Evolutionary conservation across 1,140 invertebrate genomes (phyloP), one percentile per base, ranked within the genome.

Genomic region (Cotesia chilonis): DNA sequence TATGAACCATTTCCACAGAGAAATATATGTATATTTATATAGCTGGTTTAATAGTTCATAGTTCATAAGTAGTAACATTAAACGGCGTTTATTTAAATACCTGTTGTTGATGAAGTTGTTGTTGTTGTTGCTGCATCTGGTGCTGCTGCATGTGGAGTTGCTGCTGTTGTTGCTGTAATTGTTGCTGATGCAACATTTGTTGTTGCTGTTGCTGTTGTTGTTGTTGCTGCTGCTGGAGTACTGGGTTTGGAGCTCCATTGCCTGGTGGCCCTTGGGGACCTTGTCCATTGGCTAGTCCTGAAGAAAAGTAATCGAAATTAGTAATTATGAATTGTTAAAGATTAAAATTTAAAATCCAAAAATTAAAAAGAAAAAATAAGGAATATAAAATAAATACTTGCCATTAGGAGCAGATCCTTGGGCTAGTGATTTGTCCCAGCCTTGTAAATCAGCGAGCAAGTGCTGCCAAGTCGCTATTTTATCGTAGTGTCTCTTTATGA

Each of bases 381-480:
- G 54, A 76, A 6, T 76, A 71, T 52, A 80, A 75, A 68, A 76
- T 79, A 70, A 74, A 72, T 64, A 74, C 41, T 80, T 83, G 86
- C 85, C 89, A 80, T 83, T 88, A 73, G 81, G 87, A 47, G 84
- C 85, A 81, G 84, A 82, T 51, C 85, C 83, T 77, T 88, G 86
- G 28, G 84, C 85, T 3, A 81, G 84, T 52, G 85, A 86, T 80
- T 89, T 82, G 52, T 88, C 87, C 88, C 86, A 88, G 52, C 87
- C 88, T 79, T 90, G 90, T 71, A 92, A 79, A 83, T 96, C 94
- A 0, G 92, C 92, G 9, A 98, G 86, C 36, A 97, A 86, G 77
- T 91, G 92, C 82, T 97, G 95, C 96, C 96, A 98, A 57, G 94
- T 90, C 10, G 91, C 90, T 54, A 98, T 92, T 82, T 96, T 96